Base-by-base conservation (phyloP, 2,888 invertebrate genomes). In the Phaedon cochleariae region DNA sequence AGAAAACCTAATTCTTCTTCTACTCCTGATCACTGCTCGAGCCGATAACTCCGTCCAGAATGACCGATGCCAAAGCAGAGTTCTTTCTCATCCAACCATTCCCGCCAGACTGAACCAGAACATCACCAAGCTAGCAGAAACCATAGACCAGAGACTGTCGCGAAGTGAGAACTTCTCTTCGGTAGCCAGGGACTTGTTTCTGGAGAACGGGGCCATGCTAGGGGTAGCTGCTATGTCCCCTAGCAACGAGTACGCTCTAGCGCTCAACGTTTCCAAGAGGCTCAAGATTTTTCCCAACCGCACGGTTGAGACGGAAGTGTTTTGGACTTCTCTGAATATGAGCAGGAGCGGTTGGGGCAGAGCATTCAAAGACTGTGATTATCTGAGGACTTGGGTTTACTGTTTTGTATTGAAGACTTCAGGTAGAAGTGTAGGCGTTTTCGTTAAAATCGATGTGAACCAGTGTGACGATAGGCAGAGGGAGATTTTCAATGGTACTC, bases 391-490 rank as follows among this genome's bases (percentile, higher is more conserved):
- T 29, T 84, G 84, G 84, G 77, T 83, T 63, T 80, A 83, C 65
- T 78, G 80, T 45, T 84, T 81, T 72, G 72, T 77, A 21, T 71
- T 76, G 20, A 78, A 77, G 59, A 73, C 73, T 29, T 67, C 69
- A 2, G 75, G 77, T 26, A 60, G 74, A 37, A 78, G 76, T 51
- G 73, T 81, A 17, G 81, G 77, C 1, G 62, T 82, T 7, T 82
- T 83, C 69, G 67, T 82, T 10, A 84, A 86, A 12, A 83, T 90
- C 72, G 86, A 90, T 67, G 85, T 92, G 71, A 86, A 93, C 83
- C 92, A 91, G 68, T 94, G 94, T 82, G 91, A 92, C 77, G 87
- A 89, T 66, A 85, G 86, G 26, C 87, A 91, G 81, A 85, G 88
- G 73, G 88, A 90, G 65, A 87, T 91, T 77, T 89, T 93, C 74